Evolutionary conservation across 1,140 invertebrate genomes (phyloP).

Genomic region (Brachystomella parvula): DNA sequence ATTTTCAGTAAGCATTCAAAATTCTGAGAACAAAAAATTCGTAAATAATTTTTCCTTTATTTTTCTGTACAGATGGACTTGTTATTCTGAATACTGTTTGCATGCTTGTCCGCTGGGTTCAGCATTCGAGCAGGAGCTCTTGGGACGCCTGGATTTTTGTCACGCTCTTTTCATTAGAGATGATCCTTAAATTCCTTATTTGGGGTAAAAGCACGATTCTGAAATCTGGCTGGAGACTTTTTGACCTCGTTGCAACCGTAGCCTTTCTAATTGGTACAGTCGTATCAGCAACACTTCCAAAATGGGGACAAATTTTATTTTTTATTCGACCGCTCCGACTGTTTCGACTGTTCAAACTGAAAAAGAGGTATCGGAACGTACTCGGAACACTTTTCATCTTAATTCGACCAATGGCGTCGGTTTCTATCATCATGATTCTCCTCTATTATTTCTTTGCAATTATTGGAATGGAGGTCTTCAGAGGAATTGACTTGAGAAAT

Average conservation of each 20-base stretch:
- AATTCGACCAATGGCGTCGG: slow-evolving; percentile 42
- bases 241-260: slow-evolving; percentile 64
- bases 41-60: slow-evolving; percentile 18
- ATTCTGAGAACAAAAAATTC: neutral
- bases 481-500: slow-evolving; percentile 56
- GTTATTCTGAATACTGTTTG: slow-evolving; percentile 61
- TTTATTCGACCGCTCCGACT: slow-evolving; percentile 52
- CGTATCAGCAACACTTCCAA: slow-evolving; percentile 12
- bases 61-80: slow-evolving; percentile 50
- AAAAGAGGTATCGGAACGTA: slow-evolving; percentile 78
- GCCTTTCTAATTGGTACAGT: slow-evolving; percentile 23
- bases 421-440: slow-evolving; percentile 69
- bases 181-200: slow-evolving; percentile 63
- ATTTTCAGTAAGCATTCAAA: slow-evolving; percentile 26
- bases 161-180: slow-evolving; percentile 67
- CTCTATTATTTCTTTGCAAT: slow-evolving; percentile 54
- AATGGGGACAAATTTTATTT: slow-evolving; percentile 30
- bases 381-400: slow-evolving; percentile 74
- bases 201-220: slow-evolving; percentile 64
- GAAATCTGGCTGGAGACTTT: slow-evolving; percentile 76
- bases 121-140: slow-evolving; percentile 54
- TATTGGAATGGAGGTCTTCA: slow-evolving; percentile 1
- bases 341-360: slow-evolving; percentile 66
- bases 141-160: slow-evolving; percentile 67
- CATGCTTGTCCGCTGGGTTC: slow-evolving; percentile 51